Evolutionary conservation across 2,888 invertebrate genomes (phyloP).

Genomic region (Drosophila setosimentum): DNA sequence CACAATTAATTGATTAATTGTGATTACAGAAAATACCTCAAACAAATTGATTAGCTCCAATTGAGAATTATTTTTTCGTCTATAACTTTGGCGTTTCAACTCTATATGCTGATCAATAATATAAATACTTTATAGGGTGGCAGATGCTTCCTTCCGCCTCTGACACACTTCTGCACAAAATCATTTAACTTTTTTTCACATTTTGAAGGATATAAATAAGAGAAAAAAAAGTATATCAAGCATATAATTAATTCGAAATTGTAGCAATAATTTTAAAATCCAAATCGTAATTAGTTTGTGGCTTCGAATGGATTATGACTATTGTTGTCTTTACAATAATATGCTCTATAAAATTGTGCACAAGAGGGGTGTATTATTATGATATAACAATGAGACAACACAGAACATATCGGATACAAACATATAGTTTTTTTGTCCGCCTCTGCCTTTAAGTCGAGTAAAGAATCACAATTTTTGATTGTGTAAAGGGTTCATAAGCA

Average conservation of each 20-base stretch:
- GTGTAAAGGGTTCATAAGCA: not conserved
- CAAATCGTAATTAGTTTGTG: slow-evolving; percentile 43
- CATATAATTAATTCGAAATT: slow-evolving; percentile 46
- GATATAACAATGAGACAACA: not conserved
- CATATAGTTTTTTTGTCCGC: not conserved
- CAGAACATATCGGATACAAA: not conserved
- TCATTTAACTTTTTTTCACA: not conserved
- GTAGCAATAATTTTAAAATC: slow-evolving; percentile 22
- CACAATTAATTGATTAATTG: not conserved
- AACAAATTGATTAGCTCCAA: not conserved
- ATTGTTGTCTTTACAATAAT: slow-evolving; percentile 13
- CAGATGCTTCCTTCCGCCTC: not conserved
- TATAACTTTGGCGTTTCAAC: not conserved
- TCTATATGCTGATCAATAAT: not conserved
- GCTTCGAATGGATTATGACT: slow-evolving; percentile 34
- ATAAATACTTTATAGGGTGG: not conserved
- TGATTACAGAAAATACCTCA: not conserved
- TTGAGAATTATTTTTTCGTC: not conserved
- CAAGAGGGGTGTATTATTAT: not conserved
- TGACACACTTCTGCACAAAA: not conserved
- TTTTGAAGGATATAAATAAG: not conserved
- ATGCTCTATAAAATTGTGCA: not conserved
- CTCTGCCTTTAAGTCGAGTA: not conserved
- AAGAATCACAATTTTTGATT: not conserved
- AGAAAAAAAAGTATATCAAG: slow-evolving; percentile 2